These are phyloP conservation scores for Palythoa grandiflora DNA, from an alignment of 92 coral and sea anemone species.

Conservation along the genomic window DNA sequence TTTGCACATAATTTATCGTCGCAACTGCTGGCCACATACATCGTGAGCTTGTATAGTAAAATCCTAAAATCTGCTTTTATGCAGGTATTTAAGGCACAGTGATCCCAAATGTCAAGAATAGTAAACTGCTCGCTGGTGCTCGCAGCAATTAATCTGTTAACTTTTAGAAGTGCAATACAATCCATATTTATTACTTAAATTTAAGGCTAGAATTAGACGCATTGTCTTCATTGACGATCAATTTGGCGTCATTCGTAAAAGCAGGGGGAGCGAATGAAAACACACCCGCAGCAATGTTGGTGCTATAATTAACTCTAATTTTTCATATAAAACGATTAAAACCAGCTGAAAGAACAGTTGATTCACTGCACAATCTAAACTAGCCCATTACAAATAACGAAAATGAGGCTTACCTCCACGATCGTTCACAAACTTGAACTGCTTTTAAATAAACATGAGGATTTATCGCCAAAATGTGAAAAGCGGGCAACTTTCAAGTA, in stretches of 20 bases:
- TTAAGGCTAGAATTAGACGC: no score
- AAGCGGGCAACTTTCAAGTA: constrained; percentile 11
- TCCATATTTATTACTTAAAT: no score
- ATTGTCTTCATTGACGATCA: neutral
- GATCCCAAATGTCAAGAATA: no score
- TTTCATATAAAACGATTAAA: neutral
- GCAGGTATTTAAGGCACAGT: no score
- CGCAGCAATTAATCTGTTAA: no score
- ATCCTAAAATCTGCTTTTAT: no score
- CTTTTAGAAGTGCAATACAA: no score
- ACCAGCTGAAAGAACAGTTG: constrained; percentile 8
- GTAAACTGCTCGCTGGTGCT: no score
- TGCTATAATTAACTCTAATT: neutral
- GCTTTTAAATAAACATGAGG: neutral
- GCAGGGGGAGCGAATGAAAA: neutral
- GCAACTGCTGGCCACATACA: no score
- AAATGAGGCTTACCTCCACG: neutral
- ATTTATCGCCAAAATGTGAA: neutral
- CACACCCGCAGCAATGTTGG: neutral
- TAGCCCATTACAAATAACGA: neutral
- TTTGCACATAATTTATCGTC: no score
- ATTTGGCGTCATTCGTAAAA: neutral
- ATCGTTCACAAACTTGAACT: constrained; percentile 2
- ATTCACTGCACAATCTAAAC: neutral
- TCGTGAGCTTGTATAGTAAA: no score